These are phyloP conservation scores for Synergus japonicus DNA, from an alignment of 2,888 invertebrate genomes.

Conservation along the genomic window DNA sequence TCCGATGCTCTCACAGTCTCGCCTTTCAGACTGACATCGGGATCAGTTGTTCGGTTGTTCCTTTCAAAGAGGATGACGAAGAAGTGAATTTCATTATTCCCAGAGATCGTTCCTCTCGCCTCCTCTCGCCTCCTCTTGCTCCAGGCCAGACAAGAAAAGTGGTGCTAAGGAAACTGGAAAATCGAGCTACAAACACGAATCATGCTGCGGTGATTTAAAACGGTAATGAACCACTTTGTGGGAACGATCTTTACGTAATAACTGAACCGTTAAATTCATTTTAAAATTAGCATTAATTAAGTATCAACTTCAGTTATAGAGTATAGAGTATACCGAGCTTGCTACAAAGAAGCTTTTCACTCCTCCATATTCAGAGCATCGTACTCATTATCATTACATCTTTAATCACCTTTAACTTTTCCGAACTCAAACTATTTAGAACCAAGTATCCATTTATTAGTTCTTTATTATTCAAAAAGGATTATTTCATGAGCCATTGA, in stretches of 20 bases:
- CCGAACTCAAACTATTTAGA: neutral
- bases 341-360: conserved; percentile 11
- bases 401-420: neutral
- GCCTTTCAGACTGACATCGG: conserved; percentile 26
- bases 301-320: conserved; percentile 1
- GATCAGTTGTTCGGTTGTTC: conserved; percentile 14
- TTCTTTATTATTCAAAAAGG: no score
- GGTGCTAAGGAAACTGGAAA: conserved; percentile 15
- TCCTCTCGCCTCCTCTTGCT: neutral
- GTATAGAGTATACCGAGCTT: neutral
- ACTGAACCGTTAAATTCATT: conserved; percentile 18
- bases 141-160: neutral
- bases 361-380: conserved; percentile 12
- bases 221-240: conserved; percentile 28
- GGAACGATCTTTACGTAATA: conserved; percentile 20
- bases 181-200: neutral
- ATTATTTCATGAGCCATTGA: no score
- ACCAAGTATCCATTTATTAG: no score
- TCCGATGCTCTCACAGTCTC: conserved; percentile 4
- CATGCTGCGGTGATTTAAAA: conserved; percentile 26
- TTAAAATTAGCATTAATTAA: conserved; percentile 31
- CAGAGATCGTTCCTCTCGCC: neutral
- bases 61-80: conserved; percentile 26
- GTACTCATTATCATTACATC: neutral
- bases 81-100: conserved; percentile 29